These are phyloP conservation scores for Irena cyanogastra DNA, from an alignment of 2,113 vertebrate species.

Conservation along the genomic window DNA sequence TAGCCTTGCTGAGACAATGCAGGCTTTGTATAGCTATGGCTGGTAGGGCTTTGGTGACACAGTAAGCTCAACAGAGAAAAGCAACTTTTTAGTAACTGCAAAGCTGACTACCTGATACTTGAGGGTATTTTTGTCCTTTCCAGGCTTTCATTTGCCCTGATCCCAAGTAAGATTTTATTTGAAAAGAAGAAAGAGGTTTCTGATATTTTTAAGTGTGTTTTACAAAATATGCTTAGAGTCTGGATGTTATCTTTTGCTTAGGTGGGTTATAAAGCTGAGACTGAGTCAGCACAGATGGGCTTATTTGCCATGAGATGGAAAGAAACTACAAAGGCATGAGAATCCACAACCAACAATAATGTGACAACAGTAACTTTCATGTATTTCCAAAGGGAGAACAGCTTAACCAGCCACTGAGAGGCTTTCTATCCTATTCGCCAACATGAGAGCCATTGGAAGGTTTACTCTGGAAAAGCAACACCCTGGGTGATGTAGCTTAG, in stretches of 20 bases:
- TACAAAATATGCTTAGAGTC: neutral
- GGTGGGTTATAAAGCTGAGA: neutral
- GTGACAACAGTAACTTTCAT: neutral
- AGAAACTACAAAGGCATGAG: neutral
- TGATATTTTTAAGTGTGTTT: neutral
- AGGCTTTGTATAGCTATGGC: slow-evolving; percentile 72
- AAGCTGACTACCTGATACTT: slow-evolving; percentile 9
- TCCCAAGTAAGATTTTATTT: neutral
- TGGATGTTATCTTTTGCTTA: neutral
- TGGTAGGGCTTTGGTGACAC: slow-evolving; percentile 70
- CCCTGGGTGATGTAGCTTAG: neutral
- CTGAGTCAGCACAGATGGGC: neutral
- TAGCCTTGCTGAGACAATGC: slow-evolving; percentile 79
- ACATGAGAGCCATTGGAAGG: neutral
- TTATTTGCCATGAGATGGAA: neutral
- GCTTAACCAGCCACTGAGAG: neutral
- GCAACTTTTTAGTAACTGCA: slow-evolving; percentile 48
- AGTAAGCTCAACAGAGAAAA: slow-evolving; percentile 56
- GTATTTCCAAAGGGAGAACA: neutral
- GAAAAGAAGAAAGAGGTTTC: neutral
- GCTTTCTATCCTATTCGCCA: neutral
- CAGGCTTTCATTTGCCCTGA: neutral
- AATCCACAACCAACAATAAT: neutral
- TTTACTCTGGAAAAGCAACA: neutral
- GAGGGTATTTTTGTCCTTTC: neutral